A percentile compares a stretch with the other conserved stretches of the same genome.
phyloP scores from a whole-genome alignment of 2,113 vertebrate genomes.

The Toxotes jaculatrix region DNA sequence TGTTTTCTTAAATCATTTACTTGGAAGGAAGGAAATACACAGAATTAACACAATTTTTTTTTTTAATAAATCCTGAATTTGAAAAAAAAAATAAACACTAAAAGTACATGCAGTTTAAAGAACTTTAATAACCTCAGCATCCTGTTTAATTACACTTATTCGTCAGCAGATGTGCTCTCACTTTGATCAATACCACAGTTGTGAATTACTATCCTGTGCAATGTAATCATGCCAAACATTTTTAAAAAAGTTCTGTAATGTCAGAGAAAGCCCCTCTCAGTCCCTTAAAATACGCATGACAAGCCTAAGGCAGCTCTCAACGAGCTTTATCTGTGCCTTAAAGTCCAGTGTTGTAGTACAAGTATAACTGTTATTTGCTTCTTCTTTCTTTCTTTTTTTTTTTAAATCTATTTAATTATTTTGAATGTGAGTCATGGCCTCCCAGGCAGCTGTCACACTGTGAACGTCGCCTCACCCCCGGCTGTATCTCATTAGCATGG shows the following conservation, averaged over 20 bases:
- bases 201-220: not conserved
- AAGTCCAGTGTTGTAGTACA: slow-evolving; percentile 8
- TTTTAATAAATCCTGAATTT: not conserved
- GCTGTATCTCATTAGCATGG: slow-evolving; percentile 60
- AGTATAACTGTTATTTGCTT: not conserved
- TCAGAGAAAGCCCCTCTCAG: too few relatives aligned
- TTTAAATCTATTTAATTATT: not conserved
- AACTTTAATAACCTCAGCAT: slow-evolving; percentile 1
- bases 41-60: not conserved
- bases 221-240: not conserved
- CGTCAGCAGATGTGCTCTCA: slow-evolving; percentile 9
- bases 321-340: not conserved
- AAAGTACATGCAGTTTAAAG: not conserved
- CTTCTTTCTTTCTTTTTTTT: not conserved
- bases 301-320: not conserved
- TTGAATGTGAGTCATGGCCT: slow-evolving; percentile 21
- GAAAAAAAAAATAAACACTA: not conserved
- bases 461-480: slow-evolving; percentile 35
- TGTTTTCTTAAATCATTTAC: not conserved
- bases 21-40: not conserved
- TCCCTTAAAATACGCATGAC: not conserved
- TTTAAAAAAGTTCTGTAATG: too few relatives aligned
- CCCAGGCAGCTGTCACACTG: slow-evolving; percentile 43
- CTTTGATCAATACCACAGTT: slow-evolving; percentile 28
- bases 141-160: slow-evolving; percentile 21